A percentile compares a stretch with the other conserved stretches of the same genome.
Evolutionary conservation across 2,888 invertebrate genomes (phyloP).

Genomic region (Drosophila borealis): DNA sequence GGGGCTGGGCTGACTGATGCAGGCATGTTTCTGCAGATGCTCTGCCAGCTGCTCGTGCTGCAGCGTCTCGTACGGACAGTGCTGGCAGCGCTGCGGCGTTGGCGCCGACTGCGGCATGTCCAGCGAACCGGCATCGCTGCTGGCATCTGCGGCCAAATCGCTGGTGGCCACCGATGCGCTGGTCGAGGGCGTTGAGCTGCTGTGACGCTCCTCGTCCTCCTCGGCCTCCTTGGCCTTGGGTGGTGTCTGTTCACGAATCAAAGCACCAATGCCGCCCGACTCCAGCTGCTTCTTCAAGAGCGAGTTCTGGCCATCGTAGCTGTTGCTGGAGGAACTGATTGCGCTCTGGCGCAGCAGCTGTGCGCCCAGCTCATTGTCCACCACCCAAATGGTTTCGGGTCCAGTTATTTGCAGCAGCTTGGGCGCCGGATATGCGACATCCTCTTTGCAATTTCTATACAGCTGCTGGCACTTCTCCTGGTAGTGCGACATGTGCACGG

Average conservation of each 20-base stretch:
- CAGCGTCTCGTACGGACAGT: conserved; percentile 92
- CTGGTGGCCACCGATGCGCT: conserved; percentile 81
- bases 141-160: conserved; percentile 74
- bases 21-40: conserved; percentile 90
- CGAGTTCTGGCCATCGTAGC: conserved; percentile 76
- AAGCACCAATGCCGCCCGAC: conserved; percentile 49
- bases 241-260: conserved; percentile 33
- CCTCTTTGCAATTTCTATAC: conserved; percentile 88
- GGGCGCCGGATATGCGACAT: conserved; percentile 88
- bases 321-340: conserved; percentile 47
- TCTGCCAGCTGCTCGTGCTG: conserved; percentile 90
- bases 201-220: conserved; percentile 69
- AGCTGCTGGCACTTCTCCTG: conserved; percentile 91
- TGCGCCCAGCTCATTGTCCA: conserved; percentile 77
- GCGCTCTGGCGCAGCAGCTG: conserved; percentile 53
- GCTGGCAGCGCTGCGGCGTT: conserved; percentile 86
- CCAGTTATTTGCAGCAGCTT: conserved; percentile 85
- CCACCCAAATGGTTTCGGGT: conserved; percentile 83
- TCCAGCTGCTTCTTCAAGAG: conserved; percentile 83
- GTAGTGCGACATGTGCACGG: conserved; percentile 92
- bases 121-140: conserved; percentile 71
- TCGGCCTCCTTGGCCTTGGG: conserved; percentile 37
- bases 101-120: conserved; percentile 62
- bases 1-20: conserved; percentile 86
- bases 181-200: conserved; percentile 76